Base-by-base conservation (phyloP, 2,888 invertebrate species). In the Malachius bipustulatus region DNA sequence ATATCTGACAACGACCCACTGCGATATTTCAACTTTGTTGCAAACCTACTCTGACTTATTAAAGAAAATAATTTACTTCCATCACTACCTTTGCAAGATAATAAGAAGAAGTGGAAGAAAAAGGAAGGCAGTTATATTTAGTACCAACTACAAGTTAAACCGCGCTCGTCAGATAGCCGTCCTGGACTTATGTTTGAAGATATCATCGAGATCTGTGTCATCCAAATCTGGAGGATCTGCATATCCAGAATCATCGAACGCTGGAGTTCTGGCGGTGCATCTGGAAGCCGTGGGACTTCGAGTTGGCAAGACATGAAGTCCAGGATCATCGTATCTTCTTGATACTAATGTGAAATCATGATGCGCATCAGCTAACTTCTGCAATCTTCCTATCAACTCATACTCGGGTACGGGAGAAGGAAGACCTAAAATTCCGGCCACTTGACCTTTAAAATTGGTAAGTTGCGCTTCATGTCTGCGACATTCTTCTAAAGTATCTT, bases 271-370 rank as follows among this genome's bases (percentile, higher is more conserved):
- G n/a, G 63, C 59, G 32, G 56, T 51, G 36, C 62, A 51, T 30
- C 62, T 62, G 9, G 60, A 60, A 14, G 66, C 75, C 56, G 58
- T 77, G 62, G 50, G 77, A 71, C 49, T 77, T 64, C 68, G 59
- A 1, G 67, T 64, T 1, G 66, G 65, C 46, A 63, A 55, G 38
- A 62, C 55, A n/a, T n/a, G n/a, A 36, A 68, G 56, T 30, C 69
- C 61, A 1, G 70, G 70, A 49, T 70, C 71, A 45, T 79, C 77
- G 51, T 75, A 79, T 48, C 85, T 72, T 4, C 84, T 70, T 3
- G 87, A 87, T 3, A 88, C 76, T 49, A 83, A 62, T 0, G 87
- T 84, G 57, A 87, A 88, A 63, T 88, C 88, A 50, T 85, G 81
- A 59, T 88, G 85, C 0, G 87, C 87, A 46, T 84, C 81, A 33